A percentile compares a stretch with the other conserved stretches of the same genome.
Conservation (phyloP, 2,797 vertebrate species). For the Pteronotus mesoamericanus region DNA sequence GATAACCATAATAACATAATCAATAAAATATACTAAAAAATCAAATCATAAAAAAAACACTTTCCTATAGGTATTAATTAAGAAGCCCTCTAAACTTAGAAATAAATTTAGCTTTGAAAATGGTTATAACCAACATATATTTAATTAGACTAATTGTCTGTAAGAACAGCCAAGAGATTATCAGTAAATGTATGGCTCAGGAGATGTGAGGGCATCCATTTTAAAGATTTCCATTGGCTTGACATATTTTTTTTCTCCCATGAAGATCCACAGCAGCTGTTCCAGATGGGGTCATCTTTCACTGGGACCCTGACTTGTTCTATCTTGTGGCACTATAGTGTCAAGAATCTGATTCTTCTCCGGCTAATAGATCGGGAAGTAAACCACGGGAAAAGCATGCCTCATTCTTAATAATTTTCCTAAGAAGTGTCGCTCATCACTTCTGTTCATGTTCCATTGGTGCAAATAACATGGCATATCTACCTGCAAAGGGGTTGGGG, state of each 20-base stretch:
- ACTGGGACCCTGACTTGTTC: background rate
- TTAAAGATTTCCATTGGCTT: background rate
- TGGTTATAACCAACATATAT: background rate
- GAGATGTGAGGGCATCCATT: background rate
- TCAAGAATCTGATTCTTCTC: background rate
- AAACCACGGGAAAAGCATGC: background rate
- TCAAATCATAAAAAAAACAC: background rate
- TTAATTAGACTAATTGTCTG: background rate
- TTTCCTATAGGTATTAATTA: background rate
- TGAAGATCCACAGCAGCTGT: background rate
- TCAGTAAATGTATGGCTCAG: background rate
- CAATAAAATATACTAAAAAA: too few species aligned
- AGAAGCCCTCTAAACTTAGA: background rate
- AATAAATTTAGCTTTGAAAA: background rate
- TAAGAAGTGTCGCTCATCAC: background rate
- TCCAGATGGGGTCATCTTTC: background rate
- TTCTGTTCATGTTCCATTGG: background rate
- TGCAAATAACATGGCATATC: background rate
- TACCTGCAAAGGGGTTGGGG: background rate
- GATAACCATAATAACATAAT: too few species aligned
- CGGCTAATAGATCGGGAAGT: background rate
- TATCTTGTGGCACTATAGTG: background rate
- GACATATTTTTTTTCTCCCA: background rate
- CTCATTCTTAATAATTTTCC: background rate
- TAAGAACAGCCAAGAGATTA: background rate